A percentile compares a stretch with the other conserved stretches of the same genome.
phyloP scores from a whole-genome alignment of 2,888 invertebrate genomes.

The Macropis europaea region DNA sequence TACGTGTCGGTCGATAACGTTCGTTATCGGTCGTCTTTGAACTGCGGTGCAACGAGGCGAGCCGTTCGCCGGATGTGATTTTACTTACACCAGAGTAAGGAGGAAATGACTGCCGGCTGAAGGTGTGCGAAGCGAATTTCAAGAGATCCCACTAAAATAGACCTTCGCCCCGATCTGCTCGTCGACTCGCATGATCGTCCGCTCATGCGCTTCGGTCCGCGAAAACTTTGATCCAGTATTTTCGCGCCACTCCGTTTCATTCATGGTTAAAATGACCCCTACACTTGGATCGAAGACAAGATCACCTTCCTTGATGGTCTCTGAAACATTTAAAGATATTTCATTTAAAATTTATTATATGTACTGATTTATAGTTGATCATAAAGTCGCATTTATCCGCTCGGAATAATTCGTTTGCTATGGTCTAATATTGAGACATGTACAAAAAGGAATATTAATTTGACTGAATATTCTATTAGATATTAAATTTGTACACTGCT shows the following conservation, averaged over 20 bases:
- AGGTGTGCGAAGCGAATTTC: constrained; percentile 44
- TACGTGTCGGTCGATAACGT: constrained; percentile 64
- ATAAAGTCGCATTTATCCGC: no score
- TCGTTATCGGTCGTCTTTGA: constrained; percentile 66
- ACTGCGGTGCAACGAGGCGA: constrained; percentile 26
- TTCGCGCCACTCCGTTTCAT: constrained; percentile 10
- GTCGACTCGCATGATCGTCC: constrained; percentile 9
- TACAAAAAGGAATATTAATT: no score
- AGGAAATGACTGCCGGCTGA: constrained; percentile 22
- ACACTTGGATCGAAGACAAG: no score
- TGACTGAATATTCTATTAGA: no score
- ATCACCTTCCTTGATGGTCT: no score
- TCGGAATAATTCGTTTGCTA: no score
- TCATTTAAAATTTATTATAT: no score
- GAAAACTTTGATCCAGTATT: constrained; percentile 40
- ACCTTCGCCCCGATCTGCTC: constrained; percentile 10
- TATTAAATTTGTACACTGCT: no score
- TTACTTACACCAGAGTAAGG: constrained; percentile 11
- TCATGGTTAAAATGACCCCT: no score
- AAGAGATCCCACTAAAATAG: constrained; percentile 49
- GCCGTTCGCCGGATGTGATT: constrained; percentile 36
- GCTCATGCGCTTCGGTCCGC: neutral
- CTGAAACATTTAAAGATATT: no score
- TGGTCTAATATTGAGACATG: no score
- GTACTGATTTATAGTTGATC: no score